These are phyloP conservation scores for Ornithoptera alexandrae DNA, from an alignment of 2,888 invertebrate genomes.

Conservation along the genomic window DNA sequence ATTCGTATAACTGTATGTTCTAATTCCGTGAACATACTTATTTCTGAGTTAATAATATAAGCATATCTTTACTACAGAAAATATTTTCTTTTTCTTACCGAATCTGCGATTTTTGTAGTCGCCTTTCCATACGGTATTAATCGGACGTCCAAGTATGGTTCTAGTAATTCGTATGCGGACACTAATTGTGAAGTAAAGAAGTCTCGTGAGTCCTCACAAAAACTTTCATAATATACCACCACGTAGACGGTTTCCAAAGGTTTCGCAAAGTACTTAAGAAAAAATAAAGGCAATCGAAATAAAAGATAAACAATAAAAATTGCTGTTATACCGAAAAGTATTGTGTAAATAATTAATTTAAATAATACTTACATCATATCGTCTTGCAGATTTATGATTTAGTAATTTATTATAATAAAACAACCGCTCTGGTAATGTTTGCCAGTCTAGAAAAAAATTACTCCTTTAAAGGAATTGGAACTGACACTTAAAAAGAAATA, in stretches of 20 bases:
- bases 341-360: not conserved
- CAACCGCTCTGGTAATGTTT: not conserved
- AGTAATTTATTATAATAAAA: constrained; percentile 14
- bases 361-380: constrained; percentile 16
- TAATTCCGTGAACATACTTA: too few species aligned
- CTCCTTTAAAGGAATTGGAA: not conserved
- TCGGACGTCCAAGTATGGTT: constrained; percentile 81
- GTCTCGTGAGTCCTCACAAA: constrained; percentile 88
- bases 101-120: constrained; percentile 37
- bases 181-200: constrained; percentile 85
- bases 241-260: constrained; percentile 41
- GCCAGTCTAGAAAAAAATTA: constrained; percentile 1
- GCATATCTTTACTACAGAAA: not conserved
- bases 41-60: too few species aligned
- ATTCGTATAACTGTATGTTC: too few species aligned
- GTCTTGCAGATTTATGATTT: not conserved
- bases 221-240: constrained; percentile 85
- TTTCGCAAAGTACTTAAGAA: not conserved
- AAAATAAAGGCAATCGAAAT: not conserved
- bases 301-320: not conserved
- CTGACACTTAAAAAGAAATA: not conserved
- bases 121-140: constrained; percentile 91
- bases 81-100: constrained; percentile 19
- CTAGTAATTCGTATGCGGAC: constrained; percentile 81
- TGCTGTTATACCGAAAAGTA: not conserved